A percentile compares a stretch with the other conserved stretches of the same genome.
Conservation (phyloP, 2,888 invertebrate genomes). For the Scaptomyza tumidula region DNA sequence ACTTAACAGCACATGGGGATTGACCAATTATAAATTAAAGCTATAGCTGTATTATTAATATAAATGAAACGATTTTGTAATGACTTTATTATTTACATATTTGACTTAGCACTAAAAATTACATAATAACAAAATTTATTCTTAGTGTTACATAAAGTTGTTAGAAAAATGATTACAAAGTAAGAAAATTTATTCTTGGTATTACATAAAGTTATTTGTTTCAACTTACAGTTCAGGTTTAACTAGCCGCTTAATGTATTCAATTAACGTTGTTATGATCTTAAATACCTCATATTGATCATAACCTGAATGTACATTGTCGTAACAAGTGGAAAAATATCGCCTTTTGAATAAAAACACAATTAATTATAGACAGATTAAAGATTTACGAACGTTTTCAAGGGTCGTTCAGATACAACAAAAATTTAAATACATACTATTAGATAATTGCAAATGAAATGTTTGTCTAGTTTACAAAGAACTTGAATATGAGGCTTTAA, state of each 20-base stretch:
- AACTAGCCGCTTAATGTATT: constrained; percentile 1
- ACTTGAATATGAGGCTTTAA: constrained; percentile 40
- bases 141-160: no score
- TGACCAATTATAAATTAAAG: constrained; percentile 14
- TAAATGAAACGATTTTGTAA: neutral
- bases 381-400: constrained; percentile 30
- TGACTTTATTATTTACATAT: neutral
- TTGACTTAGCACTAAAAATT: neutral
- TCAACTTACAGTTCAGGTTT: neutral
- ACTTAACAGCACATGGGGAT: constrained; percentile 8
- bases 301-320: neutral
- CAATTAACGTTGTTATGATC: neutral
- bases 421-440: constrained; percentile 1
- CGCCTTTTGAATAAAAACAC: neutral
- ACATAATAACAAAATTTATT: neutral
- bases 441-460: constrained; percentile 18
- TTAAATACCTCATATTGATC: neutral
- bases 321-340: constrained; percentile 14
- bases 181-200: neutral
- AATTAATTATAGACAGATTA: constrained; percentile 21
- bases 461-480: constrained; percentile 48
- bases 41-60: neutral
- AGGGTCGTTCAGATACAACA: constrained; percentile 6
- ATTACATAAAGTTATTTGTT: neutral
- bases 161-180: no score